Evolutionary conservation across 2,888 invertebrate species (phyloP).

Genomic region (Theretra japonica): DNA sequence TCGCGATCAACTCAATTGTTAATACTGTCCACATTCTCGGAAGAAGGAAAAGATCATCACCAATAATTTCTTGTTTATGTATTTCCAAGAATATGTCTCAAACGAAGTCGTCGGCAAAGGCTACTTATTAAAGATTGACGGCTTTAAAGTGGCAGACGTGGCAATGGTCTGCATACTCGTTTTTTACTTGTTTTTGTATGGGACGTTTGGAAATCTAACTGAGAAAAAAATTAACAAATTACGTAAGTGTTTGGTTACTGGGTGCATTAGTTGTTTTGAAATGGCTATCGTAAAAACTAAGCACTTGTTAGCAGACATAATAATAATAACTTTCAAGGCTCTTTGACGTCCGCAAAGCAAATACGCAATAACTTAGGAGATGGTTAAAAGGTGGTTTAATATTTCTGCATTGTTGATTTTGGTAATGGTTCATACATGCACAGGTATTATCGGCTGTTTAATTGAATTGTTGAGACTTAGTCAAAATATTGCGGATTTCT

Average conservation of each 20-base stretch:
- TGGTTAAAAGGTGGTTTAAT: constrained; percentile 4
- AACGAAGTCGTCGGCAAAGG: neutral
- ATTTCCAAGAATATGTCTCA: neutral
- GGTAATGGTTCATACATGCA: neutral
- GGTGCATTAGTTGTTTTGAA: constrained; percentile 16
- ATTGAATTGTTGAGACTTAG: no score
- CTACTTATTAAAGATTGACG: neutral
- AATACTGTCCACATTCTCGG: no score
- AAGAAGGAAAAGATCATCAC: no score
- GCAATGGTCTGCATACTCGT: neutral
- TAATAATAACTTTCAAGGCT: constrained; percentile 18
- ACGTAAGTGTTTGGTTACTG: neutral
- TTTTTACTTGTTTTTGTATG: neutral
- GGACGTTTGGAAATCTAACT: neutral
- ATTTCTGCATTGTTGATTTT: neutral
- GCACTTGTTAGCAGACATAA: constrained; percentile 9
- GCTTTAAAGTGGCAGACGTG: neutral
- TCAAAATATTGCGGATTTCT: no score
- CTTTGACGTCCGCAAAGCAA: neutral
- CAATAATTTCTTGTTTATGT: no score
- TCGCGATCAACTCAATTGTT: no score
- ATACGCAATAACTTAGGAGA: neutral
- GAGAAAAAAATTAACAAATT: neutral
- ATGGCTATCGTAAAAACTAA: constrained; percentile 18
- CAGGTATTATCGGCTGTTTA: neutral